Evolutionary conservation across 2,888 invertebrate genomes (phyloP), one percentile per base, ranked within the genome.

Genomic region (Drosophila neonasuta): DNA sequence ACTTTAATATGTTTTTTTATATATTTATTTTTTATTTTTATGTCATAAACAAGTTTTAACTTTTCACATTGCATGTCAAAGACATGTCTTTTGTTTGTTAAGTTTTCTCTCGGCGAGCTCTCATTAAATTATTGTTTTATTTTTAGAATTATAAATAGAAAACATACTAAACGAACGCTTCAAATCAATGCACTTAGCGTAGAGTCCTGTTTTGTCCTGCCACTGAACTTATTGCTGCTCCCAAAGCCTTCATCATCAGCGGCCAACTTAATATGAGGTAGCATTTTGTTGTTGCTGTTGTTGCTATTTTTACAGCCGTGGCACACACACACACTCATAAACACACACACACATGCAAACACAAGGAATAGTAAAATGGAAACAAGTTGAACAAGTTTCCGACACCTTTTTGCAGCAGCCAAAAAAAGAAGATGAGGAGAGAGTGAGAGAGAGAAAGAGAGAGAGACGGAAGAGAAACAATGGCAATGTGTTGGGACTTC

Each of bases 351-450:
- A 42, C 13, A 45, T 13, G 46, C 32, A 50, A 20, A 48, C 2
- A 51, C 2, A 34, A 58, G 66, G 62, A 71, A 84, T 86, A 86
- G 81, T 84, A 76, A 80, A 81, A 81, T 86, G 81, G 66, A 86
- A 84, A 84, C 84, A 86, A 84, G 84, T 84, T 86, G 87, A 84
- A 87, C 84, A 84, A 84, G 84, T 84, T 84, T 84, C 79, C 88
- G 77, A 87, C 88, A 84, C 87, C 88, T 86, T 74, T 74, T 46
- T 46, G 59, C 59, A 50, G 59, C 50, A 59, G 59, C 51, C 48
- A n/a, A 48, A 70, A 42, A 52, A 59, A 13, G 11, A 9, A 36
- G 13, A 24, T 5, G 13, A 15, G 10, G 0, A 42, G n/a, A 10
- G 32, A 49, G 29, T 1, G 15, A 15, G 15, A 55, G 36, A 24